A percentile compares a stretch with the other conserved stretches of the same genome.
phyloP scores from a whole-genome alignment of 2,888 invertebrate species.

The Ectemnius continuus region DNA sequence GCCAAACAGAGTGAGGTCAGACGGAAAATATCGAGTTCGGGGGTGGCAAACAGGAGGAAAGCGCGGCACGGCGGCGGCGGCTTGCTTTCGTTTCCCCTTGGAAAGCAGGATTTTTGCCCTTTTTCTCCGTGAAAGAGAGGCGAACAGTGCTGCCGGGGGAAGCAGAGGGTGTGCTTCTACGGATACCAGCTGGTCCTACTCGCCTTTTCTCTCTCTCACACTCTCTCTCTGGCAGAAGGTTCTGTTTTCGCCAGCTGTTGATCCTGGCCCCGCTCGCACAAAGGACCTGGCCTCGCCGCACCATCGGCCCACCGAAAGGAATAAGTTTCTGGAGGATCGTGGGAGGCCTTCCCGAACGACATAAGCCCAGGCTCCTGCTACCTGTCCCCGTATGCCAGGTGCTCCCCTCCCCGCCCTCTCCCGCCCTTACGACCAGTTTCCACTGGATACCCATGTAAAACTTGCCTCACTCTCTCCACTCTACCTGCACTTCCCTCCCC shows the following conservation, averaged over 20 bases:
- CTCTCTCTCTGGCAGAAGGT: constrained; percentile 30
- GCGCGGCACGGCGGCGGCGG: too few species aligned
- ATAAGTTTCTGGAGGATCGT: constrained; percentile 53
- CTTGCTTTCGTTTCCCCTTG: background rate
- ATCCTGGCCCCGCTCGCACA: constrained; percentile 42
- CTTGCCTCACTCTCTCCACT: constrained; percentile 7
- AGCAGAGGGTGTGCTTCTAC: constrained; percentile 1
- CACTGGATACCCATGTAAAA: constrained; percentile 32
- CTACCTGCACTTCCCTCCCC: constrained; percentile 23
- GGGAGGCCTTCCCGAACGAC: constrained; percentile 53
- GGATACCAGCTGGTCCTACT: constrained; percentile 45
- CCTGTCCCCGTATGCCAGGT: constrained; percentile 62
- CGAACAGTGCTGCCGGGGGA: too few species aligned
- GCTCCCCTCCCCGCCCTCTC: constrained; percentile 27
- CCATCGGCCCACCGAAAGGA: constrained; percentile 42
- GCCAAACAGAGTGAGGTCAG: too few species aligned
- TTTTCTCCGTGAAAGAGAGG: too few species aligned
- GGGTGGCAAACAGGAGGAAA: background rate
- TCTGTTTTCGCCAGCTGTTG: constrained; percentile 60
- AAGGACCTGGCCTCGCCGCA: constrained; percentile 28
- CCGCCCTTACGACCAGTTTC: constrained; percentile 39
- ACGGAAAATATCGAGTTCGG: constrained; percentile 5
- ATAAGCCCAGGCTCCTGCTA: constrained; percentile 45
- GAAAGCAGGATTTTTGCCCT: background rate
- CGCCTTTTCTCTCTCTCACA: background rate